These are phyloP conservation scores for Pelodytes ibericus DNA, from an alignment of 2,797 vertebrate genomes.

Conservation along the genomic window DNA sequence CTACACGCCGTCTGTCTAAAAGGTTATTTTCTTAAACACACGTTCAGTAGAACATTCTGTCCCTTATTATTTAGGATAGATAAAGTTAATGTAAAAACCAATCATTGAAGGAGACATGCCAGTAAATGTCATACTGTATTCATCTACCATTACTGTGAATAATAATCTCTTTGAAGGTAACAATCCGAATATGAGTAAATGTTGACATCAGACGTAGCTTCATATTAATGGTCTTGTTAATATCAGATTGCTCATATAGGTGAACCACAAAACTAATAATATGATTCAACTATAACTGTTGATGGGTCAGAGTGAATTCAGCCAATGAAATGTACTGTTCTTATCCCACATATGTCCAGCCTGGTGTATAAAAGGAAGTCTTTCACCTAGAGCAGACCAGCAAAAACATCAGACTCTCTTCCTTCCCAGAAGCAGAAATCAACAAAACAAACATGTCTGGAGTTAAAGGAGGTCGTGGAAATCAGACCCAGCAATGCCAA, in stretches of 20 bases:
- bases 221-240: neutral
- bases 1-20: too few relatives aligned
- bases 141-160: neutral
- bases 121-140: too few relatives aligned
- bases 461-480: neutral
- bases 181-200: too few relatives aligned
- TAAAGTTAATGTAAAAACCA: neutral
- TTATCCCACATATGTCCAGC: neutral
- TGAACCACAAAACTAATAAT: neutral
- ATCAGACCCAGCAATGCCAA: neutral
- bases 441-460: constrained; percentile 2
- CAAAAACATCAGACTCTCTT: neutral
- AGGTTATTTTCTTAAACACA: too few relatives aligned
- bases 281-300: neutral
- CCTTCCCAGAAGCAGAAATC: neutral
- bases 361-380: constrained; percentile 14
- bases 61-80: neutral
- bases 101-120: neutral
- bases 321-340: neutral
- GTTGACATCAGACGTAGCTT: neutral
- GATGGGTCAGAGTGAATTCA: constrained; percentile 6
- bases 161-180: neutral
- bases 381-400: neutral
- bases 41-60: neutral
- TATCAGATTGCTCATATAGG: constrained; percentile 11